A percentile compares a stretch with the other conserved stretches of the same genome.
Conservation (phyloP, 2,797 vertebrate genomes). For the Gorsachius magnificus region DNA sequence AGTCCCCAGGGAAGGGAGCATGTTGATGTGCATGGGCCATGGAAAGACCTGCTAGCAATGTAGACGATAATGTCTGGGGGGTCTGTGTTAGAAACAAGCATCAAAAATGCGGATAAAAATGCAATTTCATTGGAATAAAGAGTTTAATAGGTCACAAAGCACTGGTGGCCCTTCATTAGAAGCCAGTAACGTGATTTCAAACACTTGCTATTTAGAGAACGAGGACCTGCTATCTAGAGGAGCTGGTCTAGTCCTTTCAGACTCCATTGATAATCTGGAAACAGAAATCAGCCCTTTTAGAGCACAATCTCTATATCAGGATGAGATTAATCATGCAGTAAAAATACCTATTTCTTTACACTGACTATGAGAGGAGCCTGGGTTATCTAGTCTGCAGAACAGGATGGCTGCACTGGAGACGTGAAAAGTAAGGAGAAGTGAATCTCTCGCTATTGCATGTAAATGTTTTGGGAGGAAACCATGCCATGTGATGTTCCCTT, state of each 20-base stretch:
- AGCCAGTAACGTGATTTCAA: neutral
- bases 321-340: neutral
- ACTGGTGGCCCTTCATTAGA: neutral
- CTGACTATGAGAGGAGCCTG: neutral
- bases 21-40: neutral
- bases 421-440: neutral
- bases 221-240: neutral
- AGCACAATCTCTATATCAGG: neutral
- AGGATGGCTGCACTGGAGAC: neutral
- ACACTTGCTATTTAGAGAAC: neutral
- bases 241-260: neutral
- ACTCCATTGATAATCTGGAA: neutral
- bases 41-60: neutral
- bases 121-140: neutral
- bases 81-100: accelerated
- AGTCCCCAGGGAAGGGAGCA: neutral
- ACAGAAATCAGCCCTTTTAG: neutral
- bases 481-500: neutral
- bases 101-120: neutral
- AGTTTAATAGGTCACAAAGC: neutral
- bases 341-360: neutral
- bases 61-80: accelerated
- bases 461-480: neutral
- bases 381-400: neutral
- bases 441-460: neutral